Conservation (phyloP, 2,113 vertebrate species). For the Corydoras maculifer region DNA sequence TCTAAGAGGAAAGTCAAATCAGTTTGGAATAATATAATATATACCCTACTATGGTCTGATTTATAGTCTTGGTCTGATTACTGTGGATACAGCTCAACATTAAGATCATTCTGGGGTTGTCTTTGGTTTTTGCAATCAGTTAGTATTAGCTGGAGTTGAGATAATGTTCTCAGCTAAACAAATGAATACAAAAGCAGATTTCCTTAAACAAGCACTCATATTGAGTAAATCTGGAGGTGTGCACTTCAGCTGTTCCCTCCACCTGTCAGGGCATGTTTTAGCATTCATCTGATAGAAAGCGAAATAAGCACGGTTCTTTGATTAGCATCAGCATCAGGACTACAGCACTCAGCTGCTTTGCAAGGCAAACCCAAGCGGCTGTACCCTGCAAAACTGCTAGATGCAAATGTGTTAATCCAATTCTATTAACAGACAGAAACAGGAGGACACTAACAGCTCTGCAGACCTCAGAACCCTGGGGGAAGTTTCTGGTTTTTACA, state of each 20-base stretch:
- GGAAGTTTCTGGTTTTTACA: too few relatives aligned
- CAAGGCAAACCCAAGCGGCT: slow-evolving; percentile 56
- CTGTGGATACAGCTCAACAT: too few relatives aligned
- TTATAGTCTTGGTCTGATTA: too few relatives aligned
- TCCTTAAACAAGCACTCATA: slow-evolving; percentile 14
- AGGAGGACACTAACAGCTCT: neutral
- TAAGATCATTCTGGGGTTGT: too few relatives aligned
- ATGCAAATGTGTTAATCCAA: neutral
- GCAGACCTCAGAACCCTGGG: neutral
- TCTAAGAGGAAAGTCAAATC: too few relatives aligned
- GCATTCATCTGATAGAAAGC: slow-evolving; percentile 7
- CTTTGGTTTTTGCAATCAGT: too few relatives aligned
- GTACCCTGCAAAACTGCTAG: slow-evolving; percentile 33
- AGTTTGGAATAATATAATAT: too few relatives aligned
- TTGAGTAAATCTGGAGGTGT: slow-evolving; percentile 15
- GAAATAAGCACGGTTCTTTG: slow-evolving; percentile 33
- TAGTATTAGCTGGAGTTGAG: too few relatives aligned
- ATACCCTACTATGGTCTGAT: too few relatives aligned
- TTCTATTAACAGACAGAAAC: slow-evolving; percentile 5
- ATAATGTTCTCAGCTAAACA: too few relatives aligned
- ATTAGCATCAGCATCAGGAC: slow-evolving; percentile 48
- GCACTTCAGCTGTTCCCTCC: neutral
- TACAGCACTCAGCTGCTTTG: slow-evolving; percentile 51
- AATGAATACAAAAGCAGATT: too few relatives aligned
- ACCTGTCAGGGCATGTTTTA: slow-evolving; percentile 6